Percentiles rank a stretch among this genome's conserved stretches.
phyloP scores from a whole-genome alignment of 2,888 invertebrate genomes.

The Tromatobia lineatoria region DNA sequence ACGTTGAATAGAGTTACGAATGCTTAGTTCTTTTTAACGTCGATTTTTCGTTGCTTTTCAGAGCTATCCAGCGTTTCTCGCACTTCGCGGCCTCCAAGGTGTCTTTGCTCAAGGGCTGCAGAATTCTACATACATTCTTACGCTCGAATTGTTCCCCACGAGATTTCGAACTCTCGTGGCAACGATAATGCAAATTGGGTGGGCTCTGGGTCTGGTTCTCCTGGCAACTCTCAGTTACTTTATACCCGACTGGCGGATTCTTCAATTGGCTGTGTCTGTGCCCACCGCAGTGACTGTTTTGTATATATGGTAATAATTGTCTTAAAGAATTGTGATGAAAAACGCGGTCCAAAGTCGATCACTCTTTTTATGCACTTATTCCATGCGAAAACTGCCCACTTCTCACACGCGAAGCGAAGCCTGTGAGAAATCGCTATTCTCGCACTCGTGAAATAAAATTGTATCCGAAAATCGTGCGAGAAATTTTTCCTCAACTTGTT shows the following conservation, averaged over 20 bases:
- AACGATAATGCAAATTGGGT: conserved; percentile 85
- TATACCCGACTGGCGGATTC: conserved; percentile 86
- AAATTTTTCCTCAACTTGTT: too few species aligned
- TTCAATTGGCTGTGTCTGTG: conserved; percentile 86
- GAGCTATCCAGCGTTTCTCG: conserved; percentile 82
- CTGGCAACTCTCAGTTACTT: conserved; percentile 85
- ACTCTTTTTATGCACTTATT: background rate
- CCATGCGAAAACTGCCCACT: too few species aligned
- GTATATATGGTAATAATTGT: conserved; percentile 81
- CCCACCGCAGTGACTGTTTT: conserved; percentile 85
- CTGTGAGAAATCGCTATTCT: too few species aligned
- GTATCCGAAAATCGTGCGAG: too few species aligned
- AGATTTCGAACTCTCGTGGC: conserved; percentile 85
- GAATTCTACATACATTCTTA: conserved; percentile 86
- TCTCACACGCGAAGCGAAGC: too few species aligned
- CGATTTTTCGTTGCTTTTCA: conserved; percentile 75
- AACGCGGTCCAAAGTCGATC: background rate
- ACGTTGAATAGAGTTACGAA: too few species aligned
- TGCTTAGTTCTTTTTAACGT: conserved; percentile 67
- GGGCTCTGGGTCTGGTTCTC: conserved; percentile 85
- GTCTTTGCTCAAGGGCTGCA: conserved; percentile 86
- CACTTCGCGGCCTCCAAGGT: conserved; percentile 84
- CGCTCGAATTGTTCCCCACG: conserved; percentile 86
- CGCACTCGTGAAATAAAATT: too few species aligned
- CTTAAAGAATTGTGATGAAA: background rate